phyloP scores from a whole-genome alignment of 2,113 vertebrate genomes.

The Nematolebias whitei region DNA sequence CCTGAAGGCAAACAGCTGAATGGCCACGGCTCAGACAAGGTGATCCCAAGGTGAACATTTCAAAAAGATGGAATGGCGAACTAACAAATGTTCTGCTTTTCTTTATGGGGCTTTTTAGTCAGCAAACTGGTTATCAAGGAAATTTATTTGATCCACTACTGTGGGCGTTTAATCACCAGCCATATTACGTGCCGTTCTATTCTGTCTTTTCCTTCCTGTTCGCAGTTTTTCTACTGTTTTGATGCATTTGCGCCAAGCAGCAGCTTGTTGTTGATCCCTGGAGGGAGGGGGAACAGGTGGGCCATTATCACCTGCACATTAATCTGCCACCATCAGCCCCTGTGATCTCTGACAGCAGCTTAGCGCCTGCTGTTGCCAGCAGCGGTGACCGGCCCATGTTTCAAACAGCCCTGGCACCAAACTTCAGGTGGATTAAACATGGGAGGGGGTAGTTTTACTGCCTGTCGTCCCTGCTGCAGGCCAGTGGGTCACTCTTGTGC shows the following conservation, averaged over 20 bases:
- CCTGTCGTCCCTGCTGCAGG: constrained; percentile 27
- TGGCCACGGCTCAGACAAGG: constrained; percentile 76
- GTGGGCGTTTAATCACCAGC: constrained; percentile 38
- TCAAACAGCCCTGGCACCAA: constrained; percentile 37
- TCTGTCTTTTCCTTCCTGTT: not conserved
- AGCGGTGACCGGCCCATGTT: constrained; percentile 41
- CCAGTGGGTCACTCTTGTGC: constrained; percentile 18
- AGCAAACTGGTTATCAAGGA: constrained; percentile 55
- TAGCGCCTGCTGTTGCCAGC: constrained; percentile 48
- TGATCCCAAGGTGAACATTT: constrained; percentile 79
- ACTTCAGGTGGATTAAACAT: constrained; percentile 28
- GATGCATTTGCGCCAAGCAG: constrained; percentile 26
- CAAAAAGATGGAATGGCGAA: constrained; percentile 68
- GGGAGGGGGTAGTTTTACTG: constrained; percentile 23
- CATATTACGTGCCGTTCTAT: constrained; percentile 9
- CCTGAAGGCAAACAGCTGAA: constrained; percentile 65
- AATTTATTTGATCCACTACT: too few relatives aligned
- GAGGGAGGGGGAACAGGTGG: constrained; percentile 68
- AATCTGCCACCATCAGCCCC: constrained; percentile 67
- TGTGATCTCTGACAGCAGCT: constrained; percentile 65
- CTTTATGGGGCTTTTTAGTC: constrained; percentile 57
- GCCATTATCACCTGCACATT: constrained; percentile 74
- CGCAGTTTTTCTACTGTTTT: constrained; percentile 8
- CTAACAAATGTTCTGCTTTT: constrained; percentile 54
- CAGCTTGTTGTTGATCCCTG: constrained; percentile 27